A percentile compares a stretch with the other conserved stretches of the same genome.
These are phyloP conservation scores for Pterostichus madidus DNA, from an alignment of 2,888 invertebrate genomes.

Conservation along the genomic window DNA sequence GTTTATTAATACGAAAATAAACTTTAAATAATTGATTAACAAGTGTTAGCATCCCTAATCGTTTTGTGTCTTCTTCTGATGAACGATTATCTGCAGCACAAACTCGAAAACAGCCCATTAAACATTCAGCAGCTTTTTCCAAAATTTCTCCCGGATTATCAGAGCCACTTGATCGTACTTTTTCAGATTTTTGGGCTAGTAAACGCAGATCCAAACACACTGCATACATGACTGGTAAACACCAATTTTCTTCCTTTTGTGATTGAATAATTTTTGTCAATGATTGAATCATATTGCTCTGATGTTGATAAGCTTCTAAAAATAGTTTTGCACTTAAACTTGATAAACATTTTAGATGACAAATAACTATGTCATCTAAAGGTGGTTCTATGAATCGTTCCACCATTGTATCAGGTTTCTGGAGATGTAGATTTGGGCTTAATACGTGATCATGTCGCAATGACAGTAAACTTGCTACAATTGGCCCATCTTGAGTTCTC, in stretches of 20 bases:
- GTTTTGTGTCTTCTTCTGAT: constrained; percentile 94
- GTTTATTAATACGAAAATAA: constrained; percentile 88
- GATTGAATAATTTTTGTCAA: constrained; percentile 91
- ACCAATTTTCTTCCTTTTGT: constrained; percentile 98
- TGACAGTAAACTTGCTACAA: constrained; percentile 82
- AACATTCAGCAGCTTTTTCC: constrained; percentile 95
- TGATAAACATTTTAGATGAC: constrained; percentile 86
- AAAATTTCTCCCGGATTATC: constrained; percentile 85
- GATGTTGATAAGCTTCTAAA: constrained; percentile 87
- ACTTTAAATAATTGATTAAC: constrained; percentile 98
- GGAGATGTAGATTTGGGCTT: constrained; percentile 84
- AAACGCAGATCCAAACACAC: constrained; percentile 93
- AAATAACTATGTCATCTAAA: constrained; percentile 86
- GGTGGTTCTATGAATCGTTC: constrained; percentile 86
- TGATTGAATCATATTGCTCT: constrained; percentile 87
- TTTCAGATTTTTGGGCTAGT: constrained; percentile 90
- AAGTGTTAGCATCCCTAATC: constrained; percentile 96
- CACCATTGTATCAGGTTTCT: constrained; percentile 85
- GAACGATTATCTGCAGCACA: constrained; percentile 97
- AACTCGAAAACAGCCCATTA: constrained; percentile 95
- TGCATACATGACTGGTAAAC: constrained; percentile 94
- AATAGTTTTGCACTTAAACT: constrained; percentile 78
- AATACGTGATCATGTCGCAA: constrained; percentile 86
- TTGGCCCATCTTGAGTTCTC: constrained; percentile 82
- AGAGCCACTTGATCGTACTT: constrained; percentile 76